These are phyloP conservation scores for Neria commutata DNA, from an alignment of 2,888 invertebrate species.

Conservation along the genomic window DNA sequence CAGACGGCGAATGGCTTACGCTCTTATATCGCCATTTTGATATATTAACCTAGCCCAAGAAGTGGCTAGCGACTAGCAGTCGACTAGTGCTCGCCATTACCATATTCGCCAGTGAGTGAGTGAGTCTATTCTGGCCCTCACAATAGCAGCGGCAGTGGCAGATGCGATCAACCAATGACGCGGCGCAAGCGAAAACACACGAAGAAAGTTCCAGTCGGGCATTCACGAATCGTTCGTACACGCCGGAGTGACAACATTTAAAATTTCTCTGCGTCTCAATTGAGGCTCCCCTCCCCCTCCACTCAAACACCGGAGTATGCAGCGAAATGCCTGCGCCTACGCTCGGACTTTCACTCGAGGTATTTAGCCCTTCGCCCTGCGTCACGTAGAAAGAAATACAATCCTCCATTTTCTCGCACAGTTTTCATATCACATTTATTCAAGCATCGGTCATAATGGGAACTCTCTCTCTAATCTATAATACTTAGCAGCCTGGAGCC, in stretches of 20 bases:
- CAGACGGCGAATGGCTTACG: constrained; percentile 9
- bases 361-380: background rate
- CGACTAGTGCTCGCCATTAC: no score
- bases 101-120: no score
- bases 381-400: background rate
- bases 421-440: constrained; percentile 13
- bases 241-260: no score
- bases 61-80: no score
- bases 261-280: no score
- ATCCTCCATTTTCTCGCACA: background rate
- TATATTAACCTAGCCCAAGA: no score
- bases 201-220: no score
- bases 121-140: no score
- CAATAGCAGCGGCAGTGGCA: no score
- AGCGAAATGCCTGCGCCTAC: background rate
- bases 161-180: background rate
- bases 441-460: constrained; percentile 13
- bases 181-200: background rate
- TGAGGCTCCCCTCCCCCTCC: no score
- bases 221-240: no score
- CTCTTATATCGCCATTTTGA: constrained; percentile 35
- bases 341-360: background rate
- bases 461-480: constrained; percentile 40
- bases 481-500: constrained; percentile 43
- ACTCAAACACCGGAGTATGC: background rate